Base-by-base conservation (phyloP, 2,888 invertebrate species). In the Lutraria lutraria region DNA sequence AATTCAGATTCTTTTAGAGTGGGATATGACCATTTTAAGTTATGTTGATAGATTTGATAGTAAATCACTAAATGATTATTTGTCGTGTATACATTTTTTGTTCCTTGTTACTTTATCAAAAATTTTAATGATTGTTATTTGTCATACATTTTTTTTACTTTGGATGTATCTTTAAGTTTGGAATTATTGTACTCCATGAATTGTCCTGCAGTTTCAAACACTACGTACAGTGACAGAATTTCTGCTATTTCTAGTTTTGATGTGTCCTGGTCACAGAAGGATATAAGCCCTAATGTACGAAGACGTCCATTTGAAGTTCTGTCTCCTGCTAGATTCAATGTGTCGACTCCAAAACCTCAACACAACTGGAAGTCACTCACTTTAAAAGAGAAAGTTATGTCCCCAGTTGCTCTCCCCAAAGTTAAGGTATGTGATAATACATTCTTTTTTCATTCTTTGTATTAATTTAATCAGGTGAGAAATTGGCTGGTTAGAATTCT, bases 191-290 rank as follows among this genome's bases (percentile, higher is more conserved):
- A 43, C 43, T 8, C 43, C 8, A 43, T 34, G 3, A 29, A 21
- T n/a, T 81, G n/a, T n/a, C 54, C 6, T 10, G 0, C 21, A 6
- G 2, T 81, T 25, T 15, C 21, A 25, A 21, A 81, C 16, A 34
- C 21, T 52, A 34, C n/a, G n/a, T n/a, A n/a, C n/a, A n/a, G 21
- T 52, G 29, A 34, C 4, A 21, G 6, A 6, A 21, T 80, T 80
- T 21, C 43, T 83, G 0, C 25, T 52, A 10, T 72, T 43, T 85
- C 34, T 81, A 92, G 92, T 83, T 92, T 92, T 81, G 90, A 90
- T 84, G 92, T 90, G 12, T 92, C 92, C n/a, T 92, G 92, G 92
- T 85, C 87, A 53, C 81, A 86, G 8, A 85, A 81, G 43, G 88
- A 86, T 15, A 43, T 81, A 1, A 88, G 89, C n/a, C 92, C 92